Base-by-base conservation (phyloP, 2,113 vertebrate species). In the Sorex fumeus region DNA sequence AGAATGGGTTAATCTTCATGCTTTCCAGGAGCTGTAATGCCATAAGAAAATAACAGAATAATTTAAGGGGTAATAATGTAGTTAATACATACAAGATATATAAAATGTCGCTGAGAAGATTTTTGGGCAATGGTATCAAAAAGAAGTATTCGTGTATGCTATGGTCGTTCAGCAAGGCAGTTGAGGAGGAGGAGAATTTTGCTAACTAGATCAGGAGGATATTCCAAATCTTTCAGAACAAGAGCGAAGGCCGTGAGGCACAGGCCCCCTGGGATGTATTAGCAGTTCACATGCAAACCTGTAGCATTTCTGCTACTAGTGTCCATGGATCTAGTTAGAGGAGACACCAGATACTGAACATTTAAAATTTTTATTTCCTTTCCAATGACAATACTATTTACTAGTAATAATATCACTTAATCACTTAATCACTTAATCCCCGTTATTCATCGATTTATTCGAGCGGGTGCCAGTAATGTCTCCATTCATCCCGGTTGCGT, bases 1-100 rank as follows among this genome's bases (percentile, higher is more conserved):
- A 64, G 28, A 77, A 45, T 11, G 94, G 76, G 30, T 93, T 90
- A 72, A 82, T 90, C 53, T 93, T 89, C 62, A 69, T 85, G 57
- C 13, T 90, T 2, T 50, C 12, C 8, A 80, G 78, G 64, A 91
- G 11, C 50, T 82, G 10, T 82, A 53, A 84, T 86, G 71, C 34
- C 43, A 77, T n/a, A 19, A 72, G 72, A 83, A 91, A 85, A 87
- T 66, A 88, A 50, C 66, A 74, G 19, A 34, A 18, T 75, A 86
- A 70, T n/a, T 10, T 76, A 80, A 53, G 30, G 40, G 74, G 88
- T n/a, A 75, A 43, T 66, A 18, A 72, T 32, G 2, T 75, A 57
- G 28, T 60, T 76, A 57, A 72, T 88, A 3, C 36, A 67, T 60
- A 64, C n/a, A 69, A 60, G n/a, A 84, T 4, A 11, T 66, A 28